These are phyloP conservation scores for Metallyticus violacea DNA, from an alignment of 2,888 invertebrate genomes.

Conservation along the genomic window DNA sequence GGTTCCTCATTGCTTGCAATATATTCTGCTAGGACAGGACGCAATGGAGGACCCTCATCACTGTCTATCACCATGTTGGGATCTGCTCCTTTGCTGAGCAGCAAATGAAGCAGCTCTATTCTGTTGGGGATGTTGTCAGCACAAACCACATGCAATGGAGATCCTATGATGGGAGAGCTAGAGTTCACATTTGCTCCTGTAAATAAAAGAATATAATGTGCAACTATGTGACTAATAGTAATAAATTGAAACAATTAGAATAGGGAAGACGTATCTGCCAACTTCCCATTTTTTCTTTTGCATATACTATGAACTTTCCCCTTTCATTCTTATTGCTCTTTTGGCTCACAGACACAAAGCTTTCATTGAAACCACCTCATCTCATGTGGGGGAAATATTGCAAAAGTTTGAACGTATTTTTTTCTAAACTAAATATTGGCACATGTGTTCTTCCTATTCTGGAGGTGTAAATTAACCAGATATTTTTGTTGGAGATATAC, in stretches of 20 bases:
- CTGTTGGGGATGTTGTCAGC: conserved; percentile 64
- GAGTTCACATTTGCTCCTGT: conserved; percentile 76
- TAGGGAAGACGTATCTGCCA: too few species aligned
- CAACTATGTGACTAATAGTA: too few species aligned
- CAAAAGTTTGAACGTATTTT: too few species aligned
- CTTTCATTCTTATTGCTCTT: too few species aligned
- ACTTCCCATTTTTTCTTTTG: background rate
- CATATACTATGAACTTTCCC: background rate
- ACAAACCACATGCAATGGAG: conserved; percentile 78
- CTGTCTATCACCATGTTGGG: conserved; percentile 73
- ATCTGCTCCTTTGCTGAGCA: conserved; percentile 69
- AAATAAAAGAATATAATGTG: conserved; percentile 27
- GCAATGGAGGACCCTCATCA: conserved; percentile 69
- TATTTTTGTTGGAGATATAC: too few species aligned
- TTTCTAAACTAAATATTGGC: too few species aligned
- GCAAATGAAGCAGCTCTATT: conserved; percentile 54
- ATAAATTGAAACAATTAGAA: too few species aligned
- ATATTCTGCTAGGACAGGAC: conserved; percentile 81
- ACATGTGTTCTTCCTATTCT: too few species aligned
- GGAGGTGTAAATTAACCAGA: too few species aligned
- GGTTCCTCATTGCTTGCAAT: conserved; percentile 72
- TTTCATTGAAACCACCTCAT: too few species aligned
- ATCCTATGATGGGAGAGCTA: conserved; percentile 76
- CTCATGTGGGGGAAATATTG: too few species aligned
- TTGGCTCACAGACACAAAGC: too few species aligned